Evolutionary conservation across 2,113 vertebrate species (phyloP).

Genomic region (Caloenas nicobarica): DNA sequence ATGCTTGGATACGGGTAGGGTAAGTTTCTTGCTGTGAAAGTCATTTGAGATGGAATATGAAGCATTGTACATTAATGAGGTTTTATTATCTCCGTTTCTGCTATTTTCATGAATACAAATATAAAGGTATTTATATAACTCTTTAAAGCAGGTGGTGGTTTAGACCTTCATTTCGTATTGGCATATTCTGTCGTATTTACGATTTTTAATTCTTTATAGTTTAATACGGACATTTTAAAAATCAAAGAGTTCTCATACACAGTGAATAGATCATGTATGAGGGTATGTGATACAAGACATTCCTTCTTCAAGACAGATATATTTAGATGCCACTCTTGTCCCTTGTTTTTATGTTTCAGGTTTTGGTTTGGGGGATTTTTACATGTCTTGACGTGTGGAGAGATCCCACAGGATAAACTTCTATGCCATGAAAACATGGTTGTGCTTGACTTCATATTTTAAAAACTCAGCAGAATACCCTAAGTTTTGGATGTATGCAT

Average conservation of each 20-base stretch:
- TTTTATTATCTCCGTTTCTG: background rate
- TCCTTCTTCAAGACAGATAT: conserved; percentile 14
- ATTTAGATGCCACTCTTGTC: background rate
- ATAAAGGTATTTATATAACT: background rate
- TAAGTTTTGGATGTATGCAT: background rate
- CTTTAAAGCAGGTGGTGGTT: background rate
- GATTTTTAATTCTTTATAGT: background rate
- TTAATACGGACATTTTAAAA: background rate
- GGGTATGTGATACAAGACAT: background rate
- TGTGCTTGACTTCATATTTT: background rate
- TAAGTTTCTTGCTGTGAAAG: conserved; percentile 22
- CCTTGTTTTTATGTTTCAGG: background rate
- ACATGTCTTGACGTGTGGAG: background rate
- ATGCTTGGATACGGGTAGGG: background rate
- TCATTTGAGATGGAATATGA: background rate
- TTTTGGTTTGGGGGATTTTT: background rate
- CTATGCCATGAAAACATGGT: background rate
- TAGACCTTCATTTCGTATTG: background rate
- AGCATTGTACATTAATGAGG: background rate
- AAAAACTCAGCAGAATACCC: background rate
- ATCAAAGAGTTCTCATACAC: background rate
- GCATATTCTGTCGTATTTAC: background rate
- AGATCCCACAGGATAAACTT: background rate
- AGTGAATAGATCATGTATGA: background rate
- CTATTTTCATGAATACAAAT: background rate